Evolutionary conservation across 2,797 vertebrate species (phyloP).

Genomic region (Coluber constrictor): DNA sequence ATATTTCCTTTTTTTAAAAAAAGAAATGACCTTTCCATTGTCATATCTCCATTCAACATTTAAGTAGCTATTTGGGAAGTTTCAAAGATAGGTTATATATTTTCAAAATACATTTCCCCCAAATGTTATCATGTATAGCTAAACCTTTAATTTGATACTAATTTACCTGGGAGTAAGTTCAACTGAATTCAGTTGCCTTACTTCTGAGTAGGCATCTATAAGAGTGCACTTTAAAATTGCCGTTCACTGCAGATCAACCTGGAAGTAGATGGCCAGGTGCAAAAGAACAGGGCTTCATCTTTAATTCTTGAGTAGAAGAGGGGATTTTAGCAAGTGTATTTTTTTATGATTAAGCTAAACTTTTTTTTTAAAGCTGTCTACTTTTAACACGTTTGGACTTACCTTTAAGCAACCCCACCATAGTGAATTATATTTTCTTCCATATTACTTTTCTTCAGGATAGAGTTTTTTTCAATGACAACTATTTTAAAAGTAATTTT

Average conservation of each 20-base stretch:
- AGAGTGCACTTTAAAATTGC: neutral
- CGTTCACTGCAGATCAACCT: neutral
- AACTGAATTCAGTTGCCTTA: neutral
- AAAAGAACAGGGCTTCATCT: neutral
- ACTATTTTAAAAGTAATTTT: neutral
- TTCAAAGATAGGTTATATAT: neutral
- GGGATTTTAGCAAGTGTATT: neutral
- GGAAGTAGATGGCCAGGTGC: neutral
- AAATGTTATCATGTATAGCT: neutral
- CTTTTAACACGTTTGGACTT: neutral
- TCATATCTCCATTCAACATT: neutral
- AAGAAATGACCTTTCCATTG: neutral
- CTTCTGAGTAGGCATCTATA: neutral
- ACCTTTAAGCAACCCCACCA: neutral
- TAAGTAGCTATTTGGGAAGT: rapidly evolving
- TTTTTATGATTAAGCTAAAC: neutral
- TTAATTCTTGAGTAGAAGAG: neutral
- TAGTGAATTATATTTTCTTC: neutral
- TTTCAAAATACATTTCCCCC: neutral
- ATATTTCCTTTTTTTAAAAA: neutral
- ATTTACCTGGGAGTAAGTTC: neutral
- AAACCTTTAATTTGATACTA: too few species aligned
- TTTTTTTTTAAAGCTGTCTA: neutral
- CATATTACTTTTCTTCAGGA: neutral
- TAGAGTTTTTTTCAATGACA: neutral